phyloP scores from a whole-genome alignment of 2,113 vertebrate species.

The Elephantulus edwardii region DNA sequence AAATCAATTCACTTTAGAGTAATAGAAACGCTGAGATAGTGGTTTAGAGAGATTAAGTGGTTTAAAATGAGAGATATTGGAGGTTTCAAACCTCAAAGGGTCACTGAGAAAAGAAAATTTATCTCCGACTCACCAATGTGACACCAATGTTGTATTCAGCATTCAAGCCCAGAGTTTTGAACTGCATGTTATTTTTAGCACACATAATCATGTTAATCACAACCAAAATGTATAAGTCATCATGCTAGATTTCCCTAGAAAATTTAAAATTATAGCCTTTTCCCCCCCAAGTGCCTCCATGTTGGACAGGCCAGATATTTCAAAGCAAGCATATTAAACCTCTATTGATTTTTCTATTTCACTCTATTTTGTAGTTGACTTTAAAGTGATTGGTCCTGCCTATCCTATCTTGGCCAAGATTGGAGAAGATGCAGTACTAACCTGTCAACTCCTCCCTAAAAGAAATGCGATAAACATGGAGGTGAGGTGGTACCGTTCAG shows the following conservation, averaged over 20 bases:
- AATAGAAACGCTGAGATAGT: not conserved
- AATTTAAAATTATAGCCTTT: not conserved
- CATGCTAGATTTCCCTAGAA: not conserved
- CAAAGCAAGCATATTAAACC: not conserved
- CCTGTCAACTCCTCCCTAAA: constrained; percentile 58
- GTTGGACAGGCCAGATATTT: not conserved
- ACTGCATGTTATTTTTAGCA: not conserved
- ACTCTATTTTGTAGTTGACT: constrained; percentile 32
- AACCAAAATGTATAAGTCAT: not conserved
- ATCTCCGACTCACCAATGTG: not conserved
- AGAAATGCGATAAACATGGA: not conserved
- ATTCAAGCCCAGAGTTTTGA: not conserved
- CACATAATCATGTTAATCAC: not conserved
- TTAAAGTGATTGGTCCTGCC: constrained; percentile 45
- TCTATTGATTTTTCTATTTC: not conserved
- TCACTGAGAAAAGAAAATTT: not conserved
- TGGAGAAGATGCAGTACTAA: constrained; percentile 45
- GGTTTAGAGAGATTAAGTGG: no score
- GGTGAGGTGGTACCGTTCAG: constrained; percentile 39
- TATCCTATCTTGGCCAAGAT: constrained; percentile 21
- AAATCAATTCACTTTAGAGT: not conserved
- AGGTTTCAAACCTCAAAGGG: not conserved
- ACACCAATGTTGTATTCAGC: not conserved
- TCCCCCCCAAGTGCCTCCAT: not conserved
- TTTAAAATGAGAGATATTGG: not conserved